phyloP scores from a whole-genome alignment of 2,113 vertebrate species.

The Taurulus bubalis region DNA sequence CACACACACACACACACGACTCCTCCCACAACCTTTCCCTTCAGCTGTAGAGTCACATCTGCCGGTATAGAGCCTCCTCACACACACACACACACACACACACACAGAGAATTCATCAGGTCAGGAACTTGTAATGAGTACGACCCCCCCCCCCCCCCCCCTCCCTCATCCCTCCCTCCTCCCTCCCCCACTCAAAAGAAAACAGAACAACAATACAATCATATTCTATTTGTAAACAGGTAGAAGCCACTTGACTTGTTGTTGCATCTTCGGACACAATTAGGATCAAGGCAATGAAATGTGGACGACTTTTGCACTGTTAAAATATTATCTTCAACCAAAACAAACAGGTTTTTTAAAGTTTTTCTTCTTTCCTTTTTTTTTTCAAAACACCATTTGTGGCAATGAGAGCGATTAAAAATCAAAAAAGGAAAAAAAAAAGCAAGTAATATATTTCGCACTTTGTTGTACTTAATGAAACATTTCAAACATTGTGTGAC shows the following conservation, averaged over 20 bases:
- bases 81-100: conserved; percentile 41
- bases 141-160: conserved; percentile 69
- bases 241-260: conserved; percentile 99
- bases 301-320: conserved; percentile 95
- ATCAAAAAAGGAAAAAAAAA: conserved; percentile 7
- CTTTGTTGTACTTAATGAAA: conserved; percentile 77
- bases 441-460: conserved; percentile 47
- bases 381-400: conserved; percentile 88
- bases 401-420: conserved; percentile 86
- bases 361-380: conserved; percentile 54
- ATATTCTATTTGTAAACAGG: conserved; percentile 99
- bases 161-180: conserved; percentile 51
- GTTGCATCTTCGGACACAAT: conserved; percentile 98
- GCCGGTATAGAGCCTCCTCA: conserved; percentile 30
- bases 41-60: conserved; percentile 29
- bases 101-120: conserved; percentile 55
- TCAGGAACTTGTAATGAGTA: conserved; percentile 94
- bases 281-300: conserved; percentile 99
- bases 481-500: conserved; percentile 88
- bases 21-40: not conserved
- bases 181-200: conserved; percentile 25
- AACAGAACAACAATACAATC: conserved; percentile 96
- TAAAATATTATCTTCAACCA: conserved; percentile 83
- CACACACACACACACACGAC: conserved; percentile 4
- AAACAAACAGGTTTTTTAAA: conserved; percentile 64